phyloP scores from a whole-genome alignment of 2,797 vertebrate species.

The Fistularia commersonii region DNA sequence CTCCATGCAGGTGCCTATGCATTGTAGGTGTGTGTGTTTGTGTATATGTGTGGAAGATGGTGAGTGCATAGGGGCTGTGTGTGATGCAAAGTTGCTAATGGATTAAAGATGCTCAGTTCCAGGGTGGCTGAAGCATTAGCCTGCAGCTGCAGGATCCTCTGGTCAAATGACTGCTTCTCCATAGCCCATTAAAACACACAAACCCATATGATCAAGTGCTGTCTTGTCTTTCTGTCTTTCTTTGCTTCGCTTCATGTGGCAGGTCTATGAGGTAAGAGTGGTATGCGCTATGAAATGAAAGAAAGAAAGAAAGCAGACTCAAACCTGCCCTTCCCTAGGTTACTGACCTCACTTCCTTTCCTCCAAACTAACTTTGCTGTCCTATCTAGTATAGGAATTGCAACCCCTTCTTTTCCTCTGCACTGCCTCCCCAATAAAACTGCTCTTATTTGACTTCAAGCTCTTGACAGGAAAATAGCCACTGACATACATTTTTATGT shows the following conservation, averaged over 20 bases:
- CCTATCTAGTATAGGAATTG: constrained; percentile 2
- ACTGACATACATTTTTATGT: constrained; percentile 15
- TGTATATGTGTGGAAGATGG: constrained; percentile 6
- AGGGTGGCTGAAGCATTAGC: constrained; percentile 32
- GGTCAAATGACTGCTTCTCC: constrained; percentile 25
- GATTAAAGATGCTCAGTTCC: constrained; percentile 17
- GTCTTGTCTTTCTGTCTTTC: constrained; percentile 74
- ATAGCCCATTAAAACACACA: constrained; percentile 31
- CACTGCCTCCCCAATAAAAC: constrained; percentile 18
- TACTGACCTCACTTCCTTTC: constrained; percentile 76
- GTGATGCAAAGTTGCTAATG: constrained; percentile 14
- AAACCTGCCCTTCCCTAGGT: constrained; percentile 51
- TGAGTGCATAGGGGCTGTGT: constrained; percentile 36
- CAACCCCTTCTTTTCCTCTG: constrained; percentile 20
- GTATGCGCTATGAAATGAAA: constrained; percentile 52
- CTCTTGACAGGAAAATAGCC: constrained; percentile 22
- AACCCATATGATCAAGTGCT: constrained; percentile 65
- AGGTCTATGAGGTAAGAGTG: constrained; percentile 98
- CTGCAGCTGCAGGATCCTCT: constrained; percentile 13
- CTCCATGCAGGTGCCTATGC: constrained; percentile 39
- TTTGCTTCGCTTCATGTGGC: constrained; percentile 82
- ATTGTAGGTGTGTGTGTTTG: constrained; percentile 1
- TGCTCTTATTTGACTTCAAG: constrained; percentile 29
- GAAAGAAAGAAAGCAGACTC: constrained; percentile 41
- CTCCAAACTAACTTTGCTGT: constrained; percentile 19